Percentiles rank a stretch among this genome's conserved stretches.
These are phyloP conservation scores for Hyposoter dolosus DNA, from an alignment of 2,888 invertebrate genomes.

Conservation along the genomic window DNA sequence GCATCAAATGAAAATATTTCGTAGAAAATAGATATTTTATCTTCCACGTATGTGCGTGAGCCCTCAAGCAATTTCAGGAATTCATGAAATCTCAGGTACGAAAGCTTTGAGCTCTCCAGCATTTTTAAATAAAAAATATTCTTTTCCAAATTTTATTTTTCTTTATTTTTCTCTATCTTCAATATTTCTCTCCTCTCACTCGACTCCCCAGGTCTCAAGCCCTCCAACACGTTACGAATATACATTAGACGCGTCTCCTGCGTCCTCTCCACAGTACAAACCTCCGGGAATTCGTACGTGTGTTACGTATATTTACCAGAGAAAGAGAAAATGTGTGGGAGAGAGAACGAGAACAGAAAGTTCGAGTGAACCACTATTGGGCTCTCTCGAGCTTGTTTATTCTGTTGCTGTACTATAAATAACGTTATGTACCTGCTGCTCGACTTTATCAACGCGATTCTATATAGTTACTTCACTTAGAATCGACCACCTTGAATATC, in stretches of 20 bases:
- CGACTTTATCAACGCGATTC: constrained; percentile 29
- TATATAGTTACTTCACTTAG: constrained; percentile 3
- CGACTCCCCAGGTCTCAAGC: neutral
- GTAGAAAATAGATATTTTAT: no score
- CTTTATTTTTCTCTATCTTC: neutral
- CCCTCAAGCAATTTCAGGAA: neutral
- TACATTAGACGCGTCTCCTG: constrained; percentile 60
- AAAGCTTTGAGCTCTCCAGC: neutral
- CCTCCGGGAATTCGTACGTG: constrained; percentile 42
- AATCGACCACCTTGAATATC: constrained; percentile 7
- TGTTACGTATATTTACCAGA: constrained; percentile 50
- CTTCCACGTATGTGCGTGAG: no score
- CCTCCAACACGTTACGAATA: constrained; percentile 52
- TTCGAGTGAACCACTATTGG: constrained; percentile 17
- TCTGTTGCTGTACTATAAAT: constrained; percentile 56
- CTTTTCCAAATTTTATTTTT: neutral
- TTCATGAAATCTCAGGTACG: neutral
- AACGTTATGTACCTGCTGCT: constrained; percentile 47
- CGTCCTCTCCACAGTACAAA: constrained; percentile 21
- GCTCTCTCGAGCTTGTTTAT: constrained; percentile 55
- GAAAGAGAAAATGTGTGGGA: neutral
- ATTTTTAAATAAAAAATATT: neutral
- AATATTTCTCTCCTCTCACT: neutral
- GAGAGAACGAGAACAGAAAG: constrained; percentile 1
- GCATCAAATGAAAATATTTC: no score